Evolutionary conservation across 2,888 invertebrate genomes (phyloP).

Genomic region (Xestia xanthographa): DNA sequence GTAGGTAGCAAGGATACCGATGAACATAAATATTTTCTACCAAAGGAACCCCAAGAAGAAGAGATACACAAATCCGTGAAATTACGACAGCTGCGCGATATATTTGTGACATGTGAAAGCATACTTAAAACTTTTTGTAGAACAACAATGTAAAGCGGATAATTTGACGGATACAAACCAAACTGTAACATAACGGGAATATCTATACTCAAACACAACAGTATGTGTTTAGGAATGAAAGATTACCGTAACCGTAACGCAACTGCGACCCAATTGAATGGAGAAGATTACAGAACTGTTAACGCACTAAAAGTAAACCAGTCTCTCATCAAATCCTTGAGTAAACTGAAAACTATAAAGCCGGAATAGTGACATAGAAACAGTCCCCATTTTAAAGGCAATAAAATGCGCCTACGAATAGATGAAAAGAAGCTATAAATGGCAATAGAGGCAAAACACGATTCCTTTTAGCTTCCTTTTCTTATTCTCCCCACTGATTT

Average conservation of each 20-base stretch:
- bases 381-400: conserved; percentile 17
- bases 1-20: conserved; percentile 12
- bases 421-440: conserved; percentile 39
- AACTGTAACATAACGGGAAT: conserved; percentile 42
- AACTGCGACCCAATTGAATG: conserved; percentile 26
- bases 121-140: conserved; percentile 55
- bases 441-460: conserved; percentile 26
- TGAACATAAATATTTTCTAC: neutral
- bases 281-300: conserved; percentile 16
- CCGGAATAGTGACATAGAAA: conserved; percentile 37
- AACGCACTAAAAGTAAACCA: conserved; percentile 14
- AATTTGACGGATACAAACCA: conserved; percentile 67
- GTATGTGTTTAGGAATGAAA: conserved; percentile 14
- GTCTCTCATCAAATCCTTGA: conserved; percentile 32
- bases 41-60: conserved; percentile 64
- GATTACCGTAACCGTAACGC: conserved; percentile 7
- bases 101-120: conserved; percentile 67
- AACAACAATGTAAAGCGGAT: conserved; percentile 67
- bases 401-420: conserved; percentile 31
- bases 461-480: conserved; percentile 11
- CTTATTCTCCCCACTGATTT: neutral
- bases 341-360: conserved; percentile 45
- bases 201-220: conserved; percentile 7
- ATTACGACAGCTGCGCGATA: conserved; percentile 78
- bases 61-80: conserved; percentile 73